These are phyloP conservation scores for Falcaria lacertinaria DNA, from an alignment of 2,888 invertebrate genomes.

Conservation along the genomic window DNA sequence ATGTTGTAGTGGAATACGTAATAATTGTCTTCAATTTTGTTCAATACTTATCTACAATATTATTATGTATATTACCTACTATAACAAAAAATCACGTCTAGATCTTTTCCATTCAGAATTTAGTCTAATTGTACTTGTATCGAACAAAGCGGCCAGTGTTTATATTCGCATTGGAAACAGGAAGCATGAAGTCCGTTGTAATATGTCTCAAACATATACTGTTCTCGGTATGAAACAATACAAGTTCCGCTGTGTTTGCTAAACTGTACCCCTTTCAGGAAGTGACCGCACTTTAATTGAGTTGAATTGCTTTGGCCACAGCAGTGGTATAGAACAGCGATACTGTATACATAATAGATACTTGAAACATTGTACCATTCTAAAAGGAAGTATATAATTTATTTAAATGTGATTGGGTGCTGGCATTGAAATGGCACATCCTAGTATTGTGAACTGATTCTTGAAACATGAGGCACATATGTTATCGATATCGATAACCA, in stretches of 20 bases:
- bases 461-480: conserved; percentile 5
- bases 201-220: conserved; percentile 62
- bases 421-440: conserved; percentile 32
- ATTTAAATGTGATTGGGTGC: conserved; percentile 10
- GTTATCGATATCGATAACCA: conserved; percentile 32
- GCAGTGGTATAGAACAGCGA: conserved; percentile 26
- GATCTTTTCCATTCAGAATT: not conserved
- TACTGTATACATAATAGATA: conserved; percentile 20
- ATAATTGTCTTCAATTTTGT: too few relatives aligned
- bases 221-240: conserved; percentile 74
- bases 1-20: too few relatives aligned
- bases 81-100: too few relatives aligned
- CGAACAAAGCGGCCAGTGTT: conserved; percentile 57
- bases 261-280: conserved; percentile 70
- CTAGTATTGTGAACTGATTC: conserved; percentile 24
- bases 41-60: too few relatives aligned
- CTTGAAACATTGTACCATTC: conserved; percentile 21
- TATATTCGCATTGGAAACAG: conserved; percentile 74
- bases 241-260: conserved; percentile 75
- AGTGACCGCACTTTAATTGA: conserved; percentile 53
- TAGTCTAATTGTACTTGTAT: conserved; percentile 14
- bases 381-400: conserved; percentile 29
- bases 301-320: conserved; percentile 34
- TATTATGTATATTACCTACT: too few relatives aligned
- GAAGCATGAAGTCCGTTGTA: conserved; percentile 67